Conservation (phyloP, 2,113 vertebrate species). For the Ardeotis arabs region DNA sequence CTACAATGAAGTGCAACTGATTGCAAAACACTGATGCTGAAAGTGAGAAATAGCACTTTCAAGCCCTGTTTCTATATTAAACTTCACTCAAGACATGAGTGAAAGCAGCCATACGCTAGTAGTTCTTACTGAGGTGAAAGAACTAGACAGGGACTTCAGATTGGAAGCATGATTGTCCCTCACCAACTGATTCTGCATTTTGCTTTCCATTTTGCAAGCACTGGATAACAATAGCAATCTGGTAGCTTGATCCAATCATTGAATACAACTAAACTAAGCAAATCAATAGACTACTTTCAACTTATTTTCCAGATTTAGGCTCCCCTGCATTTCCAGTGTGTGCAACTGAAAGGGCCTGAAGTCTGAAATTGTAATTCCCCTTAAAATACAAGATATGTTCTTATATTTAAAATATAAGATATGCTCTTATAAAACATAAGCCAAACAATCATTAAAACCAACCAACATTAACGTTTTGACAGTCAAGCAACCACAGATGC, state of each 20-base stretch:
- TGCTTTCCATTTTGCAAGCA: not conserved
- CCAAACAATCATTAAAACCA: not conserved
- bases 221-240: not conserved
- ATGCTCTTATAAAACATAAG: not conserved
- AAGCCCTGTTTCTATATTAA: not conserved
- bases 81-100: not conserved
- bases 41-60: not conserved
- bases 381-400: not conserved
- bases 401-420: not conserved
- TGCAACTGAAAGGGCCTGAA: not conserved
- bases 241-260: not conserved
- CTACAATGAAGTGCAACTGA: not conserved
- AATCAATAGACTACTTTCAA: not conserved
- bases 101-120: not conserved
- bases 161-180: not conserved
- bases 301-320: not conserved
- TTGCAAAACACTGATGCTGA: not conserved
- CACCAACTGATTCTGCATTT: not conserved
- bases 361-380: not conserved
- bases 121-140: not conserved
- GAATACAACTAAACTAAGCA: not conserved
- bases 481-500: not conserved
- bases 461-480: not conserved
- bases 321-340: not conserved
- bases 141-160: not conserved